A percentile compares a stretch with the other conserved stretches of the same genome.
phyloP scores from a whole-genome alignment of 2,113 vertebrate species.

The Phocoena sinus region DNA sequence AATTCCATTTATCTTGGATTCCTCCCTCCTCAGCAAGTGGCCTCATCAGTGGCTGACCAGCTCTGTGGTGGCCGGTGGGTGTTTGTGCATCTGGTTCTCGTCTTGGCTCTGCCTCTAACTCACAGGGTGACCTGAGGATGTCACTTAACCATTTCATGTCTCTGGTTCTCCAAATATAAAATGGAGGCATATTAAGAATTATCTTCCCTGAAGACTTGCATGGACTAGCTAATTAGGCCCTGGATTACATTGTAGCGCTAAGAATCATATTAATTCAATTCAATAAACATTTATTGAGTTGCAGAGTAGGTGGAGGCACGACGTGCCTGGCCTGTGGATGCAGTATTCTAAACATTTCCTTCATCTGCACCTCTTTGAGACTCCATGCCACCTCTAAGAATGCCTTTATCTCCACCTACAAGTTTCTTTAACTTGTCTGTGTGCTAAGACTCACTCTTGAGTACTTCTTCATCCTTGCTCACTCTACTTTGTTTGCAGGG shows the following conservation, averaged over 20 bases:
- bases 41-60: not conserved
- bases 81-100: not conserved
- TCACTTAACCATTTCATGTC: not conserved
- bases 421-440: not conserved
- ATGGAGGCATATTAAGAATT: not conserved
- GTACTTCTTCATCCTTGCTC: not conserved
- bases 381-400: not conserved
- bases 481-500: not conserved
- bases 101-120: not conserved
- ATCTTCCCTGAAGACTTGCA: not conserved
- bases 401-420: not conserved
- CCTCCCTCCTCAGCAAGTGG: not conserved
- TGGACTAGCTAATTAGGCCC: slow-evolving; percentile 4
- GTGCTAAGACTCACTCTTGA: not conserved
- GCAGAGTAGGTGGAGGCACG: not conserved
- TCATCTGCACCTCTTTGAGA: not conserved
- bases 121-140: not conserved
- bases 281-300: not conserved
- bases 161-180: not conserved
- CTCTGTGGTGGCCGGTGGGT: not conserved
- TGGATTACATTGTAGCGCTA: not conserved
- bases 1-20: not conserved
- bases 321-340: not conserved
- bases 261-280: not conserved
- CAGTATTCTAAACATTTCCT: not conserved